These are phyloP conservation scores for Sceliomorpha sp. DNA, from an alignment of 2,888 invertebrate species.

Conservation along the genomic window DNA sequence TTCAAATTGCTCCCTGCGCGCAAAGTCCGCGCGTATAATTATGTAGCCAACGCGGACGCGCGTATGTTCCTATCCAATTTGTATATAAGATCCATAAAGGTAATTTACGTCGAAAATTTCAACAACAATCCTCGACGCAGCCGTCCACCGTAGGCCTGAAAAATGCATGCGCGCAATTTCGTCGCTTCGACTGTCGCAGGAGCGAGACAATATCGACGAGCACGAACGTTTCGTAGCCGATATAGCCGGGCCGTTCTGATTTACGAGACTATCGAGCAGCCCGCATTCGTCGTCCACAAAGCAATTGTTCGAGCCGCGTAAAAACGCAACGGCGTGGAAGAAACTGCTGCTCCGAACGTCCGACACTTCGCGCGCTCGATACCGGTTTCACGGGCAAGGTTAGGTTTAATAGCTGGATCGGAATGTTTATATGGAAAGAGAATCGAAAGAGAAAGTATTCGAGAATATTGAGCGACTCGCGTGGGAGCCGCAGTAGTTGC, in stretches of 20 bases:
- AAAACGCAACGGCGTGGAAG: conserved; percentile 34
- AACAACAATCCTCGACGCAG: too few species aligned
- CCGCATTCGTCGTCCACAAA: conserved; percentile 21
- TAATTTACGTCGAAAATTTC: too few species aligned
- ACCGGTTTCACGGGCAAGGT: conserved; percentile 56
- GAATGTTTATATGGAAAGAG: conserved; percentile 53
- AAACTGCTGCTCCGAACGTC: conserved; percentile 17
- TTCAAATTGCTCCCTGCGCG: too few species aligned
- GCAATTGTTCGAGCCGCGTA: conserved; percentile 42
- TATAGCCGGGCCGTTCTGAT: conserved; percentile 37
- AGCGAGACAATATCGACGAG: conserved; percentile 16
- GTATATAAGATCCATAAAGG: too few species aligned
- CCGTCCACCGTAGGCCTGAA: too few species aligned
- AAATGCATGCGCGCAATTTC: too few species aligned
- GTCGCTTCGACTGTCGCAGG: too few species aligned
- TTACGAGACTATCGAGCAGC: conserved; percentile 37
- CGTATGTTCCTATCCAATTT: too few species aligned
- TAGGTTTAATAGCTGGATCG: conserved; percentile 51
- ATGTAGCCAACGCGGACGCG: too few species aligned
- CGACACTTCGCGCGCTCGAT: conserved; percentile 21
- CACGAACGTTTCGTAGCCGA: conserved; percentile 29
- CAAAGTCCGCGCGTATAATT: too few species aligned
- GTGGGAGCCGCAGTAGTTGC: conserved; percentile 45
- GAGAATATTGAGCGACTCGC: conserved; percentile 39
- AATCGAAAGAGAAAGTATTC: conserved; percentile 53